Base-by-base conservation (phyloP, 92 coral and sea anemone species). In the Palythoa grandis region DNA sequence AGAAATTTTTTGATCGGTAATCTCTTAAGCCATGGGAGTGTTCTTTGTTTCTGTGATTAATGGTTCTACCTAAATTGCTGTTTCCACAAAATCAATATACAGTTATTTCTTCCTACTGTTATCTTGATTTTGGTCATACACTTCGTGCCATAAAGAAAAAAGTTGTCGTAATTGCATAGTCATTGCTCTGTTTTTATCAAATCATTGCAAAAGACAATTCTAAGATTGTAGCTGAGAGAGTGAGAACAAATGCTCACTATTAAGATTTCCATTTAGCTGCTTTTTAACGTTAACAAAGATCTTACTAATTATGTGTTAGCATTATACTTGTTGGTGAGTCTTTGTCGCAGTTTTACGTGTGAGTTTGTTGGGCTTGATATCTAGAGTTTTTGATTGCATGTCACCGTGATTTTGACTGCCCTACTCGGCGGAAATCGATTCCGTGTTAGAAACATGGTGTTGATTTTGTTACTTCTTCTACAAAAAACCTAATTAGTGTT, bases 31-130 rank as follows among this genome's bases (percentile, higher is more conserved):
- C 74, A 65, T 38, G 84, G 84, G 84, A 79, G 63, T 80, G 63
- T 48, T 76, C 85, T 65, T 80, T 80, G 74, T 80, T 80, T 66
- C 85, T 66, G 6, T 63, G 74, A 80, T 80, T 80, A 80, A 80
- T 80, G 73, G 85, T 80, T 80, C 74, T 79, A 38, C 84, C 38
- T 72, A 79, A 79, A 79, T 79, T 79, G 84, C 73, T 61, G 57
- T 68, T 61, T 66, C 73, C 74, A 80, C 85, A 80, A 66, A 80
- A 66, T 70, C 73, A 65, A 80, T 63, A 61, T 40, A 80, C 20
- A 48, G 16, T 80, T 67, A 65, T 80, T 43, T 76, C 52, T 65
- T 48, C 57, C 22, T 61, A 29, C 47, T 80, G 85, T 63, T 80
- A 43, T 79, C 56, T 79, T 79, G 38, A 25, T 43, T 65, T 79